These are phyloP conservation scores for Zosterops japonicus DNA, from an alignment of 2,113 vertebrate species.

Conservation along the genomic window DNA sequence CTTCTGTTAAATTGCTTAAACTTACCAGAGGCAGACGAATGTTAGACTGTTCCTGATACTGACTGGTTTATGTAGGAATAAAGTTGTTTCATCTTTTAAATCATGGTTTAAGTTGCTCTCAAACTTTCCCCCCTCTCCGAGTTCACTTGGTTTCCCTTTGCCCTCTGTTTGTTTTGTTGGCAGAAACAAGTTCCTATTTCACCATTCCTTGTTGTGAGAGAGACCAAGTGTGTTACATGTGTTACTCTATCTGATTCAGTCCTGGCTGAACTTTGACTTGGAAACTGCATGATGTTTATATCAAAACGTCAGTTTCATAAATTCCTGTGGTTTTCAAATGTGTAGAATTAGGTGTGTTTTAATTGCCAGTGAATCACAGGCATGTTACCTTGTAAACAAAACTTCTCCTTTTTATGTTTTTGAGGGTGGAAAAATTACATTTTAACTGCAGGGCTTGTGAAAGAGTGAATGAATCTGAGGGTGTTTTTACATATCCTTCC, in stretches of 20 bases:
- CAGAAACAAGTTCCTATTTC: neutral
- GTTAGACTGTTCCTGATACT: neutral
- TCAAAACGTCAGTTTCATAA: neutral
- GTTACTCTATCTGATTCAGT: neutral
- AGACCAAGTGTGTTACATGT: neutral
- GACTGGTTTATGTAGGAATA: neutral
- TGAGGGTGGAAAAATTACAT: neutral
- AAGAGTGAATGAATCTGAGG: neutral
- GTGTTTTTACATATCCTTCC: neutral
- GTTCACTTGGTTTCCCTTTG: neutral
- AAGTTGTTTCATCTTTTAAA: neutral
- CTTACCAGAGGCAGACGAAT: neutral
- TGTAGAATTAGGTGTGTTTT: neutral
- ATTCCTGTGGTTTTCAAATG: neutral
- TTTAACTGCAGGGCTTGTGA: neutral
- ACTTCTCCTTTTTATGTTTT: neutral
- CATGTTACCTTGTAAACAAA: neutral
- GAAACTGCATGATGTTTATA: accelerated
- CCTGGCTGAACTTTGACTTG: neutral
- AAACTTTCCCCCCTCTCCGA: accelerated
- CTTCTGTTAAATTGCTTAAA: neutral
- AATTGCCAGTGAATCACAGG: neutral
- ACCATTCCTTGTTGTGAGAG: neutral
- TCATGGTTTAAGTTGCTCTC: neutral
- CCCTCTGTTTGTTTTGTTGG: neutral